Percentiles rank a stretch among this genome's conserved stretches.
phyloP scores from a whole-genome alignment of 2,888 invertebrate genomes.

The Slavum lentiscoides region DNA sequence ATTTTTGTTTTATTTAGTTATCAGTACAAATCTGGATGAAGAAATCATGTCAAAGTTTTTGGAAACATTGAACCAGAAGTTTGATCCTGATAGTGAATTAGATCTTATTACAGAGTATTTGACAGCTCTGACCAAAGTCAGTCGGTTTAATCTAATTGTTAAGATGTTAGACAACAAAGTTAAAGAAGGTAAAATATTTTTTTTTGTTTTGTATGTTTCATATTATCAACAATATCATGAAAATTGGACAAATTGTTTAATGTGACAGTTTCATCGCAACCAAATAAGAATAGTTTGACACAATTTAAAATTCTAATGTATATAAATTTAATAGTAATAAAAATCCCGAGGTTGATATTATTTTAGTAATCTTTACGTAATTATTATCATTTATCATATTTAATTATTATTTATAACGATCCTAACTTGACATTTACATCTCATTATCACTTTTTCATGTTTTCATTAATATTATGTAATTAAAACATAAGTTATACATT shows the following conservation, averaged over 20 bases:
- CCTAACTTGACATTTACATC: too few species aligned
- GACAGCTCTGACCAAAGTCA: conserved; percentile 46
- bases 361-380: too few species aligned
- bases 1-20: conserved; percentile 36
- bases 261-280: too few species aligned
- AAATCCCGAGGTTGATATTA: too few species aligned
- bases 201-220: background rate
- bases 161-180: conserved; percentile 51
- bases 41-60: conserved; percentile 47
- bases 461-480: too few species aligned
- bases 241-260: background rate
- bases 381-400: too few species aligned
- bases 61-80: conserved; percentile 33
- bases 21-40: conserved; percentile 48
- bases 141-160: conserved; percentile 39
- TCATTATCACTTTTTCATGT: too few species aligned
- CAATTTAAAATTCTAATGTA: too few species aligned
- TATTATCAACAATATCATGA: background rate
- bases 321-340: too few species aligned
- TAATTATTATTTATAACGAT: too few species aligned
- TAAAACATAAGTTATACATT: background rate
- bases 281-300: too few species aligned
- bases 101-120: conserved; percentile 46
- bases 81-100: conserved; percentile 47
- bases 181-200: conserved; percentile 45